Evolutionary conservation across 2,113 vertebrate species (phyloP).

Genomic region (Nothobranchius kuhntae): DNA sequence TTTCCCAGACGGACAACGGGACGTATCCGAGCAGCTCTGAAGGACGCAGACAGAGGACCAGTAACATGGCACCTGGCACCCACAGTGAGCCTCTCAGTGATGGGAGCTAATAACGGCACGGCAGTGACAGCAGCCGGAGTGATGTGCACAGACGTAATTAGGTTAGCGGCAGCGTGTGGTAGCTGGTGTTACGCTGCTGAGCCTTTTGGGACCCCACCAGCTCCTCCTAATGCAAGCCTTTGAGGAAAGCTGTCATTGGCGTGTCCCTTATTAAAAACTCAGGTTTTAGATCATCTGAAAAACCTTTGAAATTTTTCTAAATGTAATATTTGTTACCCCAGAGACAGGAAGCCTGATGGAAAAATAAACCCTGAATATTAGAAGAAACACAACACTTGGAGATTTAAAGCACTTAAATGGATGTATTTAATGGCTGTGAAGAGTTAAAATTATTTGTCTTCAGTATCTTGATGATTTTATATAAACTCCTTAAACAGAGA

Average conservation of each 20-base stretch:
- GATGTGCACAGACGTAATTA: constrained; percentile 73
- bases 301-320: constrained; percentile 14
- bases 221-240: constrained; percentile 39
- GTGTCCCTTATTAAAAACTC: constrained; percentile 24
- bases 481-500: constrained; percentile 63
- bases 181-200: constrained; percentile 54
- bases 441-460: constrained; percentile 75
- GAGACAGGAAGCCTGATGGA: neutral
- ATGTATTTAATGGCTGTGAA: constrained; percentile 66
- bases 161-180: constrained; percentile 69
- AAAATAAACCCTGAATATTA: neutral
- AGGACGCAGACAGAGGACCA: constrained; percentile 33
- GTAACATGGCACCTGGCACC: constrained; percentile 40
- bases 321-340: neutral
- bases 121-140: constrained; percentile 64
- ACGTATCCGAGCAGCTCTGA: constrained; percentile 18
- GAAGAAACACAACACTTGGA: neutral
- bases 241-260: constrained; percentile 54
- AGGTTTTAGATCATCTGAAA: constrained; percentile 19
- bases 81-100: constrained; percentile 46
- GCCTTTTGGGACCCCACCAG: constrained; percentile 59
- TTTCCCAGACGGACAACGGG: neutral
- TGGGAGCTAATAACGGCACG: constrained; percentile 58
- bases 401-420: constrained; percentile 42
- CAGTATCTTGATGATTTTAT: constrained; percentile 72